Base-by-base conservation (phyloP, 2,888 invertebrate genomes). In the Junonia oenone region DNA sequence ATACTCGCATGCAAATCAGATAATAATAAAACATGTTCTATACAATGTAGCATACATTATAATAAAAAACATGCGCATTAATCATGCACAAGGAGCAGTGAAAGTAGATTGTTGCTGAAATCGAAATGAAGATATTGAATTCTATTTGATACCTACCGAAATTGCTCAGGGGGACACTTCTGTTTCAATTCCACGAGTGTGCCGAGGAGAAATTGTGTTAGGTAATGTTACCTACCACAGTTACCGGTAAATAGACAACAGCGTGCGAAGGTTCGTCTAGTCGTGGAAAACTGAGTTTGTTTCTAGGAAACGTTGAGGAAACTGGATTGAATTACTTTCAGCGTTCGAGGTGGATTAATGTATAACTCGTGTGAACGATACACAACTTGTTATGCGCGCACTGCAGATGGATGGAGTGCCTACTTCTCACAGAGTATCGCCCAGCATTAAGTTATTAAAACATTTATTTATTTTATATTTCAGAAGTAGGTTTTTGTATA, bases 121-220 rank as follows among this genome's bases (percentile, higher is more conserved):
- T 46, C 35, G 47, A 57, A 55, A 59, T 57, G 49, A 54, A 56
- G 46, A 62, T 58, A 61, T 63, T 49, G 59, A 53, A 59, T 61
- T 61, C 56, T 55, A 58, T 59, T 59, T 58, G 62, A 59, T 62
- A 64, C 53, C 59, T 58, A 63, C 65, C 67, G 66, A 69, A 72
- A 70, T 69, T 66, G 67, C 73, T 77, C 74, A 59, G 63, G 68
- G 74, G 71, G 72, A 76, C 80, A 75, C 78, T 84, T 83, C 76
- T 80, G 82, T 84, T 84, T 81, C 84, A 85, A 85, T 85, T 84
- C 71, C 74, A 74, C 64, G 75, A 72, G 78, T 78, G 73, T 75
- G 77, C 76, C 73, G 74, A 62, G 69, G 70, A 75, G 74, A 79
- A 83, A 81, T 79, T 81, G 78, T 76, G 72, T 83, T 81, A 76